Conservation (phyloP, 2,113 vertebrate species). For the Platycercus adscitus region DNA sequence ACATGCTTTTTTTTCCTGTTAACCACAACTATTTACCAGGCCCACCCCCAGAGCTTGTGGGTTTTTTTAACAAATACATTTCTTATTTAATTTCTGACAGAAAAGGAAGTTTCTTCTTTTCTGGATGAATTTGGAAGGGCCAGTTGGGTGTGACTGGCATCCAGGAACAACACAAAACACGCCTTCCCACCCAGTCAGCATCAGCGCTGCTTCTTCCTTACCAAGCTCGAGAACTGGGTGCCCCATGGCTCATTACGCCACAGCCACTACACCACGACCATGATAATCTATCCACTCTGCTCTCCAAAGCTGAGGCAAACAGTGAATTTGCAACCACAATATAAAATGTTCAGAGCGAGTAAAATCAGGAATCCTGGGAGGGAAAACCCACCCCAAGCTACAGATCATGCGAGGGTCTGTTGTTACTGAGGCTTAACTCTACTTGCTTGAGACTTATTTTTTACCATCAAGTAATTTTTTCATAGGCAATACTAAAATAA, state of each 20-base stretch:
- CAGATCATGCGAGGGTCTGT: not conserved
- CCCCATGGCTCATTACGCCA: not conserved
- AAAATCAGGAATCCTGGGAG: not conserved
- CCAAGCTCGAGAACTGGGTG: not conserved
- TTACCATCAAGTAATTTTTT: not conserved
- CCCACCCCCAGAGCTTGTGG: rapidly evolving
- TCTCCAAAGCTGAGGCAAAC: not conserved
- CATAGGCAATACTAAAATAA: not conserved
- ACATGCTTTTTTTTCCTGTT: not conserved
- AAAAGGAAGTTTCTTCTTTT: not conserved
- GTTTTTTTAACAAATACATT: not conserved
- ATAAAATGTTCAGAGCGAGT: not conserved
- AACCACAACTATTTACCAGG: not conserved
- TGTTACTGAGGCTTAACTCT: not conserved
- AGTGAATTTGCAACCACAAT: not conserved
- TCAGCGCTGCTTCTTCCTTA: not conserved
- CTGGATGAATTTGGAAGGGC: not conserved
- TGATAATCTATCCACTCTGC: not conserved
- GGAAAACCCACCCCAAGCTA: not conserved
- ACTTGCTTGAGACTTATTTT: not conserved
- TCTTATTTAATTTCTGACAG: not conserved
- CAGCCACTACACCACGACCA: not conserved
- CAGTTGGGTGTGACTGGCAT: not conserved
- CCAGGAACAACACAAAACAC: not conserved
- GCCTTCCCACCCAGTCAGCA: not conserved